These are phyloP conservation scores for Haemorhous mexicanus DNA, from an alignment of 2,113 vertebrate genomes.

Conservation along the genomic window DNA sequence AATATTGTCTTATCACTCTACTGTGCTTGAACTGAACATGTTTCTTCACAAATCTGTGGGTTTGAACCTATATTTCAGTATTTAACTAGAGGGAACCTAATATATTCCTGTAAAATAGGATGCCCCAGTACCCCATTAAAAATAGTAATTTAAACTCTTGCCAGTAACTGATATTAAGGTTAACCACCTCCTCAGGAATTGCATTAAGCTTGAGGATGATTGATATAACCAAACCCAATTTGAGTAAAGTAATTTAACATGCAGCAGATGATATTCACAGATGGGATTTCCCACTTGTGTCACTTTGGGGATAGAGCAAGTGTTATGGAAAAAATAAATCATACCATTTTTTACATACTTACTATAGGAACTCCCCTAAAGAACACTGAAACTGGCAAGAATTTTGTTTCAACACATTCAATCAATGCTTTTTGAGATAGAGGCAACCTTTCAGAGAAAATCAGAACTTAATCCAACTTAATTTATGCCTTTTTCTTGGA, in stretches of 20 bases:
- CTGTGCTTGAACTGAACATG: neutral
- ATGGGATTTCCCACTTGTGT: slow-evolving; percentile 51
- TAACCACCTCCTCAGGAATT: slow-evolving; percentile 35
- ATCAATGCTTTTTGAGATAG: neutral
- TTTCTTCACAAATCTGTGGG: neutral
- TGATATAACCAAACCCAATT: slow-evolving; percentile 1
- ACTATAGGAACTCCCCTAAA: neutral
- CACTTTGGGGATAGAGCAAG: neutral
- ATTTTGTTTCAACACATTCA: slow-evolving; percentile 12
- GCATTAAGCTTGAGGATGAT: neutral
- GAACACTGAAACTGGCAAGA: neutral
- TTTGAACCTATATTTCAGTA: neutral
- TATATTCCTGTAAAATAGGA: neutral
- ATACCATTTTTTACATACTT: neutral
- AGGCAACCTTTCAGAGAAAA: neutral
- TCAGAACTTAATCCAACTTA: neutral
- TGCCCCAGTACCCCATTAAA: neutral
- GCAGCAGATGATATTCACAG: slow-evolving; percentile 49
- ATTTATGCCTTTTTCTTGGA: neutral
- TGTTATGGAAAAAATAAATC: neutral
- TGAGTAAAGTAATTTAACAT: slow-evolving; percentile 36
- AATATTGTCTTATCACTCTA: neutral
- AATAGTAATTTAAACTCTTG: neutral
- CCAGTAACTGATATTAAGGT: neutral
- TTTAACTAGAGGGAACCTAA: neutral